phyloP scores from a whole-genome alignment of 2,113 vertebrate species.

The Nerophis ophidion region DNA sequence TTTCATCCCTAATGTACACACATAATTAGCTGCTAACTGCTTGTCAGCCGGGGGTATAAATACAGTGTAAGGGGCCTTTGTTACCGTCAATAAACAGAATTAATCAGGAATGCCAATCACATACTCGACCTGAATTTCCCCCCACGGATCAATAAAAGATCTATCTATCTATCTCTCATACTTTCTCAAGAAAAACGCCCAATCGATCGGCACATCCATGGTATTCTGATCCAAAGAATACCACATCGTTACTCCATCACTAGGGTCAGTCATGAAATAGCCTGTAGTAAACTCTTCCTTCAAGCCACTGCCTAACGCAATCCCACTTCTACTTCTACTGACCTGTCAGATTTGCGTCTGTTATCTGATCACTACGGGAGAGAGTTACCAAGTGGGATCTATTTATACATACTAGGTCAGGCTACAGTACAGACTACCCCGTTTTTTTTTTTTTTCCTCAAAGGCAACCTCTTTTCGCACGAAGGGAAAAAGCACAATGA shows the following conservation, averaged over 20 bases:
- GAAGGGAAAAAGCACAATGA: constrained; percentile 1
- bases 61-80: too few species aligned
- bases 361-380: constrained; percentile 60
- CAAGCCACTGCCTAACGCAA: constrained; percentile 8
- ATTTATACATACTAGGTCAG: constrained; percentile 69
- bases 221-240: not conserved
- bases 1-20: too few species aligned
- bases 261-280: not conserved
- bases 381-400: constrained; percentile 65
- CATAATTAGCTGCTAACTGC: too few species aligned
- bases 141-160: too few species aligned
- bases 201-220: too few species aligned
- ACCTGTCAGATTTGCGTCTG: constrained; percentile 60
- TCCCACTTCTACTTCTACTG: constrained; percentile 39
- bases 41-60: too few species aligned
- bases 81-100: too few species aligned
- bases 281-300: not conserved
- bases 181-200: too few species aligned
- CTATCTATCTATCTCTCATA: too few species aligned
- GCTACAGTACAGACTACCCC: constrained; percentile 32
- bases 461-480: constrained; percentile 3
- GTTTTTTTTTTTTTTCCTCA: constrained; percentile 4
- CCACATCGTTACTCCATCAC: not conserved
- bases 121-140: too few species aligned
- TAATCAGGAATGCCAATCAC: too few species aligned